Conservation (phyloP, 2,888 invertebrate genomes). For the Drosophila aldrichi region DNA sequence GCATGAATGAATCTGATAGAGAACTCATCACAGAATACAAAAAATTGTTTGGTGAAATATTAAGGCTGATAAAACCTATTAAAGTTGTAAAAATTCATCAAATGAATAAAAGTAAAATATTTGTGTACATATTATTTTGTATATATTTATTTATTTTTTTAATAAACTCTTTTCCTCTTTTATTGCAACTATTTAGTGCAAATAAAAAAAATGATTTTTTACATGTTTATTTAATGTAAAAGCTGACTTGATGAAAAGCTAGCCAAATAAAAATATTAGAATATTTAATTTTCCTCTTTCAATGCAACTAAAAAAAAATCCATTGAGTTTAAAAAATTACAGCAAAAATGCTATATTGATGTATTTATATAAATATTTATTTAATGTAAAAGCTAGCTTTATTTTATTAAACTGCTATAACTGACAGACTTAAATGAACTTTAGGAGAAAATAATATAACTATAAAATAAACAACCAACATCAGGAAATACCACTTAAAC, state of each 20-base stretch:
- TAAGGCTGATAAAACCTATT: not conserved
- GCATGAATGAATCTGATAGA: not conserved
- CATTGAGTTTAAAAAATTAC: too few species aligned
- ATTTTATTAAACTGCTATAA: not conserved
- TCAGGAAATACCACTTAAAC: too few species aligned
- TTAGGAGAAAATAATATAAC: too few species aligned
- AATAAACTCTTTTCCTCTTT: not conserved
- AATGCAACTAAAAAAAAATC: too few species aligned
- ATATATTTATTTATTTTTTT: too few species aligned
- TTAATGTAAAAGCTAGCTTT: not conserved
- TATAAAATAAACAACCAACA: too few species aligned
- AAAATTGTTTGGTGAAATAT: not conserved
- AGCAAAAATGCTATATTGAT: too few species aligned
- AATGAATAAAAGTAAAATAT: not conserved
- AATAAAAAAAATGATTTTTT: not conserved
- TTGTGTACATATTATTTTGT: too few species aligned
- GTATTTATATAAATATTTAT: not conserved
- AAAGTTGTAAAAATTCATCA: not conserved
- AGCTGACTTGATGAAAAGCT: too few species aligned
- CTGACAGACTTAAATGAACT: not conserved
- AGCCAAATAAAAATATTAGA: too few species aligned
- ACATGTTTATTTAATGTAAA: not conserved
- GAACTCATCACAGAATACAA: not conserved
- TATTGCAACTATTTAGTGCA: not conserved
- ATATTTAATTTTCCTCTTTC: too few species aligned